Percentiles rank a stretch among this genome's conserved stretches.
Evolutionary conservation across 2,888 invertebrate genomes (phyloP).

Genomic region (Tiphia femorata): DNA sequence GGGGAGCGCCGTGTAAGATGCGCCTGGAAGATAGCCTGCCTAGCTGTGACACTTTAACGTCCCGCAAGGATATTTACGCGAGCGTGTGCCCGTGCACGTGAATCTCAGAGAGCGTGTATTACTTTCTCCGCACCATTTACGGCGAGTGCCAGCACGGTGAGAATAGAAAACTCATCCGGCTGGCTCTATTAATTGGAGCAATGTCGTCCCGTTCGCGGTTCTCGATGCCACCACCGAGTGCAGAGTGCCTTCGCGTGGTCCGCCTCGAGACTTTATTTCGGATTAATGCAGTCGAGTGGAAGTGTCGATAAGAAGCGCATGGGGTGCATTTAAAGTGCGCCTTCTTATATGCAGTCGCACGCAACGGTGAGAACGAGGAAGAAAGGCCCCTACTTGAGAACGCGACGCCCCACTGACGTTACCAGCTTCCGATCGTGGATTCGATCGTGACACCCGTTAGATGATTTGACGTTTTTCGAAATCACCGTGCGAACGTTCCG

Average conservation of each 20-base stretch:
- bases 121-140: slow-evolving; percentile 28
- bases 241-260: no score
- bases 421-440: no score
- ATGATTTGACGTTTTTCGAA: no score
- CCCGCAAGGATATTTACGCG: no score
- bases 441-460: no score
- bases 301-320: slow-evolving; percentile 25
- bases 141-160: slow-evolving; percentile 27
- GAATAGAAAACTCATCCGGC: slow-evolving; percentile 38
- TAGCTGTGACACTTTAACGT: no score
- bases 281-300: slow-evolving; percentile 10
- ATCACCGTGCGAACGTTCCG: no score
- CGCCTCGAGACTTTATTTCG: slow-evolving; percentile 8
- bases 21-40: no score
- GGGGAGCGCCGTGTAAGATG: no score
- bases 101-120: not conserved
- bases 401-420: not conserved
- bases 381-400: slow-evolving; percentile 19
- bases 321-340: not conserved
- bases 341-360: slow-evolving; percentile 9
- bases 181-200: slow-evolving; percentile 30
- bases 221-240: not conserved
- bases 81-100: no score
- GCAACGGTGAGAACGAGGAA: slow-evolving; percentile 27
- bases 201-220: slow-evolving; percentile 3